Percentiles rank a stretch among this genome's conserved stretches.
phyloP scores from a whole-genome alignment of 2,888 invertebrate species.

The Acrobasis suavella region DNA sequence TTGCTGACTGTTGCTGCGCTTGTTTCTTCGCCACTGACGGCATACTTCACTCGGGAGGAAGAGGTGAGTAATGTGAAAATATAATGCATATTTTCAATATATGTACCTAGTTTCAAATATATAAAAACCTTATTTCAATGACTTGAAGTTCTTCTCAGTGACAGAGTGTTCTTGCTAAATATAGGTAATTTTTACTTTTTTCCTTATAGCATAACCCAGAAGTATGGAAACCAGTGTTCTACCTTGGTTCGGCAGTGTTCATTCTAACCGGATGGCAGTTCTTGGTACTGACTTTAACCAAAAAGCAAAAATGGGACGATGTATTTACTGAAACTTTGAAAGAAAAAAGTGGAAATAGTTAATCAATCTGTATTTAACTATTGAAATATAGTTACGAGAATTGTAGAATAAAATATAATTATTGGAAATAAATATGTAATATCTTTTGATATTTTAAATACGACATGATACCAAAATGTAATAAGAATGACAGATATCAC shows the following conservation, averaged over 20 bases:
- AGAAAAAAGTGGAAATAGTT: neutral
- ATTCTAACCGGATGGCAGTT: constrained; percentile 1
- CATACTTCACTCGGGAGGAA: neutral
- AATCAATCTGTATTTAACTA: no score
- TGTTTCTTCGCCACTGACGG: neutral
- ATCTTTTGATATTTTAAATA: no score
- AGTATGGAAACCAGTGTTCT: constrained; percentile 9
- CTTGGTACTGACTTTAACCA: neutral
- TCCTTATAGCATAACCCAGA: neutral
- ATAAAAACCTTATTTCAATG: no score
- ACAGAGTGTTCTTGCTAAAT: no score
- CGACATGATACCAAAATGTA: no score
- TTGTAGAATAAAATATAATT: no score
- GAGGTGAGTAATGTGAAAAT: neutral
- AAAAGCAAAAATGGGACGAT: neutral
- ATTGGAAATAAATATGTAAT: no score
- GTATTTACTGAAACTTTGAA: neutral
- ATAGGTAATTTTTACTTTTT: neutral
- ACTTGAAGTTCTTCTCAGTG: no score
- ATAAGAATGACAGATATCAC: no score
- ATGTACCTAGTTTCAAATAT: neutral
- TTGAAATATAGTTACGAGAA: no score
- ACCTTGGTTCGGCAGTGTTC: neutral
- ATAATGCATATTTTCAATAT: neutral
- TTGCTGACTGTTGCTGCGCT: neutral